Base-by-base conservation (phyloP, 2,888 invertebrate species). In the Erynnis tages region DNA sequence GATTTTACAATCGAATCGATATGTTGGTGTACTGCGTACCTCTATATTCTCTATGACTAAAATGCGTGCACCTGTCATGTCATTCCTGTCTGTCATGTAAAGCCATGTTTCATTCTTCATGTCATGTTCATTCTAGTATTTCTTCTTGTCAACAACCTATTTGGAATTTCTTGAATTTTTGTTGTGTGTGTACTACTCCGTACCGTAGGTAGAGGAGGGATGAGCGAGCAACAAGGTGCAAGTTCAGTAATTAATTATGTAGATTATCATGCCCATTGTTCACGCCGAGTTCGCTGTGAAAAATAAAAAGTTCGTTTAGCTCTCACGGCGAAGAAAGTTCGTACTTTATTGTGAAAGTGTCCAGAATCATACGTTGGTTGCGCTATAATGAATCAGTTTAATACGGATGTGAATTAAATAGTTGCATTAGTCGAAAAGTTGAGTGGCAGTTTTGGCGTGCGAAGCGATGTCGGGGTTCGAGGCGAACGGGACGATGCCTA, bases 291-390 rank as follows among this genome's bases (percentile, higher is more conserved):
- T 79, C 76, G 73, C 81, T 78, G 69, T 71, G 71, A 76, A 78
- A 73, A 67, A 67, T 79, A 80, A 82, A 81, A 82, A 81, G 71
- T 73, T 55, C 60, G 63, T 76, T 34, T 13, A 27, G 35, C 43
- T 87, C 87, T 77, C 87, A 87, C 80, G 81, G 63, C 65, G 67
- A 86, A 76, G 87, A 88, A 87, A 87, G 87, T 85, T 71, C 54
- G 55, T 61, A 58, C 50, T 50, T 49, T 55, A 58, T 54, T 65
- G 75, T 71, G 72, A 73, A 73, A 74, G 69, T 44, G 45, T 40
- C 32, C 40, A 40, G 17, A 43, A 35, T 27, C 16, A 14, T 44
- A 23, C 23, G 19, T 10, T 29, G 35, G 19, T 10, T 29, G 35
- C 13, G 21, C 14, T 41, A 53, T 47, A 41, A 53, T 50, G 50